These are phyloP conservation scores for Rhodinocichla rosea DNA, from an alignment of 2,113 vertebrate genomes.

Conservation along the genomic window DNA sequence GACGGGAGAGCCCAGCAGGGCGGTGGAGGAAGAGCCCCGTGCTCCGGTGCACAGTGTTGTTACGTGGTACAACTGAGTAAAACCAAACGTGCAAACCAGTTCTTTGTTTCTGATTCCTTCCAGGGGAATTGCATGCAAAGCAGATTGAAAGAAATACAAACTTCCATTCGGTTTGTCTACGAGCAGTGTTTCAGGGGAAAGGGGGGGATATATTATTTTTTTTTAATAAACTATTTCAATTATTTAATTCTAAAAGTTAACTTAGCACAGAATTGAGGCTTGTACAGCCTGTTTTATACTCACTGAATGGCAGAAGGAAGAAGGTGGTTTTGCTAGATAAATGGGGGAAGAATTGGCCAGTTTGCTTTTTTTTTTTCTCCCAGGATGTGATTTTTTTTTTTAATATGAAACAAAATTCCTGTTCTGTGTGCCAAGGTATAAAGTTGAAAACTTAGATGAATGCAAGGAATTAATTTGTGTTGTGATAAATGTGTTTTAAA, in stretches of 20 bases:
- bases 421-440: constrained; percentile 93
- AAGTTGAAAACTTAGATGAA: constrained; percentile 73
- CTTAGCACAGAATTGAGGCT: constrained; percentile 73
- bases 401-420: constrained; percentile 76
- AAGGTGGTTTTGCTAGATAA: constrained; percentile 63
- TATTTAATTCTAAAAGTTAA: constrained; percentile 79
- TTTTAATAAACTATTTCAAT: constrained; percentile 73
- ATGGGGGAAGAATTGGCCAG: constrained; percentile 71
- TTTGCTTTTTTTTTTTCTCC: constrained; percentile 67
- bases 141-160: constrained; percentile 62
- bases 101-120: constrained; percentile 78
- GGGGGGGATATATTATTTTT: constrained; percentile 55
- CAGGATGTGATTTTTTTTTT: constrained; percentile 56
- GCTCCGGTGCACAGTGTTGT: constrained; percentile 75
- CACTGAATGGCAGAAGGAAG: constrained; percentile 61
- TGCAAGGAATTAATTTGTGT: constrained; percentile 76
- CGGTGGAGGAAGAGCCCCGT: constrained; percentile 45
- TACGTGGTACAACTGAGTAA: constrained; percentile 72
- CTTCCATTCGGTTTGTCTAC: constrained; percentile 64
- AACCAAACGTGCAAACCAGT: constrained; percentile 74
- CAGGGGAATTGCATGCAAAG: constrained; percentile 73
- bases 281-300: constrained; percentile 62
- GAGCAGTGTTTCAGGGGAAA: constrained; percentile 60
- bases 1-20: not conserved
- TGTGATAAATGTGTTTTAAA: constrained; percentile 79